Evolutionary conservation across 2,888 invertebrate genomes (phyloP), one percentile per base, ranked within the genome.

Genomic region (Pachymerium ferrugineum): DNA sequence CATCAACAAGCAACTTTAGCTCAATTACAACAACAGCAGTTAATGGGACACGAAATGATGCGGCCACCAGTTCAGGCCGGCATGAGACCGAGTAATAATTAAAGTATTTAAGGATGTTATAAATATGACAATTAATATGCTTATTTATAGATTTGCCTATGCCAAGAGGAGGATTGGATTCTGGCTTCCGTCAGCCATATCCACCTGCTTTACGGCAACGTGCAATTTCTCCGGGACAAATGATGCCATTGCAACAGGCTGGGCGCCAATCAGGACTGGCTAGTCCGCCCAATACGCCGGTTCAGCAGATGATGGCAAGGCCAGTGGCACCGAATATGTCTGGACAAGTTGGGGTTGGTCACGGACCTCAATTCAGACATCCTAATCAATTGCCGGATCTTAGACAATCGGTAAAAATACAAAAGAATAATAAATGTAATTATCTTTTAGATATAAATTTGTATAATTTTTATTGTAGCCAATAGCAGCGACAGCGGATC

Each of bases 1-100:
- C 75, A 72, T 30, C 76, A 75, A 90, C 89, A 82, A 86, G 67
- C 73, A 42, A 35, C 74, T 35, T 10, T 74, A 35, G 22, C 73
- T 47, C 76, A 72, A 74, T 75, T 74, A 90, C 89, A 82, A 86
- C 90, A 10, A 89, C 54, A 54, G 8, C 54, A 54, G 28, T 87
- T 31, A 84, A 85, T 76, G 84, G 85, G 62, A 83, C 84, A 6
- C 82, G 87, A 77, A 85, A 86, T 5, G 83, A 86, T 75, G 81
- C 85, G 79, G 85, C 86, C 14, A 77, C 74, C 73, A 10, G 29
- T 73, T 1, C 73, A 67, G 29, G 67, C 73, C 67, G 68, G 67
- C 33, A 25, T 67, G 22, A 62, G 73, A 67, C 68, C 62, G 14
- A 67, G 73, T 73, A 31, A 42, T 31, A 2, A 30, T 70, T 30